Evolutionary conservation across 30 jellyfish, hydroid and myxozoan species (phyloP), one percentile per base, ranked within the genome.

Genomic region (Pelagia noctiluca): DNA sequence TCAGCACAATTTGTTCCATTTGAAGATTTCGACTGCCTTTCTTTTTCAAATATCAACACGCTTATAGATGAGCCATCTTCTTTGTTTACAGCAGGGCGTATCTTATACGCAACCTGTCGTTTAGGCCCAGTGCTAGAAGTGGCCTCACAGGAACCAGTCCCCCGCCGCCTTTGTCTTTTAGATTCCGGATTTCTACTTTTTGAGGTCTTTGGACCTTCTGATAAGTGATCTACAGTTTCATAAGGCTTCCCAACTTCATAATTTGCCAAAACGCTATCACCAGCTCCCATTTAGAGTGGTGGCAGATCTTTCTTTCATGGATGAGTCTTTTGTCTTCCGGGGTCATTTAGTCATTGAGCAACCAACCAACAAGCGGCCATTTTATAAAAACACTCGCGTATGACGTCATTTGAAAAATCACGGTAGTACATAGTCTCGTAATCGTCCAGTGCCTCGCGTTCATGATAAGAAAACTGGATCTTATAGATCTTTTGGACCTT

Each of bases 251-350:
- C 96, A 35, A 76, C 46, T 26, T 83, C 90, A 57, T 84, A 90
- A 65, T 80, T 60, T 29, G 57, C 64, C 26, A 85, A 22, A n/a
- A 71, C 36, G 63, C 96, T 85, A 19, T 29, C 54, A 46, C 84
- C 97, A 21, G 89, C 89, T 22, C 97, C 97, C 97, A 90, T 90
- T 38, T 35, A 3, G 68, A 18, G 60, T 18, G 28, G 28, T 12
- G n/a, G 26, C 22, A 0, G 21, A 29, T 16, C 66, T 46, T 2
- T 54, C 31, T n/a, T 10, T 25, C 32, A 23, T 19, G 11, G 35
- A 34, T 29, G 25, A 13, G 25, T 4, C 33, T 57, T 21, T 25
- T 21, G 32, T 57, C 10, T 16, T 57, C 71, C 7, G 32, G 10
- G 23, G 35, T 21, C 3, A 53, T 53, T 53, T 13, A 53, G 32